These are phyloP conservation scores for Pachycephus smyrnensis DNA, from an alignment of 2,888 invertebrate genomes.

Conservation along the genomic window DNA sequence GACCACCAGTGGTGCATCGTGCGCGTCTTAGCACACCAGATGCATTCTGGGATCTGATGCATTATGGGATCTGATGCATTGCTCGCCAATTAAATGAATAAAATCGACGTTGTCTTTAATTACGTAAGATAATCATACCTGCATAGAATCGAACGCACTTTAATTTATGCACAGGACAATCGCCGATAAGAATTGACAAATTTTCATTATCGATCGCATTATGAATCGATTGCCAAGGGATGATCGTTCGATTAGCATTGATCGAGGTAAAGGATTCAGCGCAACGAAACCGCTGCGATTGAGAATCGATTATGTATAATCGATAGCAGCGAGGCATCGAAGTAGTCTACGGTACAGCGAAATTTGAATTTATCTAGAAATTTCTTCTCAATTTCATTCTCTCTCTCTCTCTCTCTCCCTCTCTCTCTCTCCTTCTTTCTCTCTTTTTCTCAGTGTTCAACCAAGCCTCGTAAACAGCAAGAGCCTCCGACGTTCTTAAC, in stretches of 20 bases:
- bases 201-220: background rate
- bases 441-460: background rate
- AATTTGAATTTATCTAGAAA: background rate
- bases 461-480: background rate
- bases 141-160: background rate
- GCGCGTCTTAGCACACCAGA: background rate
- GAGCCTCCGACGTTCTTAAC: background rate
- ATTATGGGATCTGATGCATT: background rate
- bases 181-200: background rate
- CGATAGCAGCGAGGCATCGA: background rate
- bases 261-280: background rate
- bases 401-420: background rate
- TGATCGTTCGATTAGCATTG: background rate
- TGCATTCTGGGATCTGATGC: background rate
- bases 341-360: background rate
- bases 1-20: background rate
- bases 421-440: no score
- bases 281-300: background rate
- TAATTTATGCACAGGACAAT: background rate
- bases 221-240: background rate
- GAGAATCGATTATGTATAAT: background rate
- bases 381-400: background rate
- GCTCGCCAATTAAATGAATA: background rate
- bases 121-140: background rate
- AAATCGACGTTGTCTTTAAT: background rate